phyloP scores from a whole-genome alignment of 1,140 invertebrate species.

The Ruditapes philippinarum region DNA sequence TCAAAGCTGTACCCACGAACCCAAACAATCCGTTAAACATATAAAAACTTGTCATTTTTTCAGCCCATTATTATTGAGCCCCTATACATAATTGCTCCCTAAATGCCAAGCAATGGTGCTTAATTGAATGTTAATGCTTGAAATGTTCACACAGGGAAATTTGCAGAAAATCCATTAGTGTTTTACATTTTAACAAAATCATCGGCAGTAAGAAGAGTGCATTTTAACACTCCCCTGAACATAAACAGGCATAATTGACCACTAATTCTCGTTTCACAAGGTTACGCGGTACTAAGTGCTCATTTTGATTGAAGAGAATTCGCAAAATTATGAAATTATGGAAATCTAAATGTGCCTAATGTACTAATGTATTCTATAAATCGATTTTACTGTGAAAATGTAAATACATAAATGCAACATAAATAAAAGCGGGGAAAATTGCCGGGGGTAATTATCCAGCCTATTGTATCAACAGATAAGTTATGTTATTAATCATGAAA shows the following conservation, averaged over 20 bases:
- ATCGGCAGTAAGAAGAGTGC: conserved; percentile 1
- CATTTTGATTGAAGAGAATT: conserved; percentile 25
- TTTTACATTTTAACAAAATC: conserved; percentile 19
- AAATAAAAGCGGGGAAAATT: background rate
- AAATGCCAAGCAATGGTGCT: background rate
- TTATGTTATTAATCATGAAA: background rate
- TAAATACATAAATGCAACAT: background rate
- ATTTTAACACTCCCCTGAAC: conserved; percentile 50
- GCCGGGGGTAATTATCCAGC: background rate
- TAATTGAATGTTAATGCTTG: conserved; percentile 34
- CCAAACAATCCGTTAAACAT: no score
- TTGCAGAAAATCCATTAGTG: conserved; percentile 45
- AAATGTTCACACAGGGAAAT: background rate
- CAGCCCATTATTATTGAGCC: no score
- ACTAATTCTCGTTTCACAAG: conserved; percentile 7
- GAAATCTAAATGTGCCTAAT: background rate
- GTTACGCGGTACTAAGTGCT: conserved; percentile 31
- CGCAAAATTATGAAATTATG: conserved; percentile 25
- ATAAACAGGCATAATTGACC: conserved; percentile 13
- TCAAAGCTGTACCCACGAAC: no score
- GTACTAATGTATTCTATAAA: background rate
- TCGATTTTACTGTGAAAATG: background rate
- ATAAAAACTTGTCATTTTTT: no score
- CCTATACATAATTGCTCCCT: background rate
- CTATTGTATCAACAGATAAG: background rate